Conservation (phyloP, 2,888 invertebrate genomes). For the Eurois occulta region DNA sequence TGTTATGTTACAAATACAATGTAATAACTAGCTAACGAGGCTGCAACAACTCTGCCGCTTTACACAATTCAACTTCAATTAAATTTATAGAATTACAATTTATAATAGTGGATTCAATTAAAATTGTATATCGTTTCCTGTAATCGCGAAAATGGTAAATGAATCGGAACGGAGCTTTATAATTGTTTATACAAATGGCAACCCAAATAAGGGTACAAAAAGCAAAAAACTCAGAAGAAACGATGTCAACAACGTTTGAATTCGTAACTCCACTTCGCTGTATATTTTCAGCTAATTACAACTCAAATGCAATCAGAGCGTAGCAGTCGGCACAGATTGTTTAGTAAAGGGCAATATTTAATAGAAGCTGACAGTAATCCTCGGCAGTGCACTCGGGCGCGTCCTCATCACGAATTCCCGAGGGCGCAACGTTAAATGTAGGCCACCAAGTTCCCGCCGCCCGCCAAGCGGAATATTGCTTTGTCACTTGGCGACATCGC, state of each 20-base stretch:
- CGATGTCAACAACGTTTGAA: conserved; percentile 19
- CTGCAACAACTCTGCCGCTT: conserved; percentile 67
- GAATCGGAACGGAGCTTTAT: neutral
- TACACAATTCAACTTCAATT: conserved; percentile 40
- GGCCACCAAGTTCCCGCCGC: conserved; percentile 87
- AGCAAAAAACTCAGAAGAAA: conserved; percentile 3
- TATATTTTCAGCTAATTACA: conserved; percentile 56
- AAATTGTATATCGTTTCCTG: conserved; percentile 15
- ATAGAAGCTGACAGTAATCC: conserved; percentile 84
- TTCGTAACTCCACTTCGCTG: conserved; percentile 32
- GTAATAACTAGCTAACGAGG: conserved; percentile 71
- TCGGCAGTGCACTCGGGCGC: conserved; percentile 82
- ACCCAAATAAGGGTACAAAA: conserved; percentile 10
- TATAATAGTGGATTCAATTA: conserved; percentile 10
- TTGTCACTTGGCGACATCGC: conserved; percentile 89
- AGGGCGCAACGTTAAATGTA: conserved; percentile 88
- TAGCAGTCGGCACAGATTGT: conserved; percentile 65
- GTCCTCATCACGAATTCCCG: conserved; percentile 88
- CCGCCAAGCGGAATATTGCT: conserved; percentile 88
- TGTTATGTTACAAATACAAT: conserved; percentile 79
- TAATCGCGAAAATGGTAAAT: conserved; percentile 3
- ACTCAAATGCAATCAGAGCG: conserved; percentile 52
- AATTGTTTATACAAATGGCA: neutral
- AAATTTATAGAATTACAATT: conserved; percentile 19
- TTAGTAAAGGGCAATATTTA: conserved; percentile 81